Evolutionary conservation across 2,113 vertebrate species (phyloP).

Genomic region (Paracanthobrama guichenoti): DNA sequence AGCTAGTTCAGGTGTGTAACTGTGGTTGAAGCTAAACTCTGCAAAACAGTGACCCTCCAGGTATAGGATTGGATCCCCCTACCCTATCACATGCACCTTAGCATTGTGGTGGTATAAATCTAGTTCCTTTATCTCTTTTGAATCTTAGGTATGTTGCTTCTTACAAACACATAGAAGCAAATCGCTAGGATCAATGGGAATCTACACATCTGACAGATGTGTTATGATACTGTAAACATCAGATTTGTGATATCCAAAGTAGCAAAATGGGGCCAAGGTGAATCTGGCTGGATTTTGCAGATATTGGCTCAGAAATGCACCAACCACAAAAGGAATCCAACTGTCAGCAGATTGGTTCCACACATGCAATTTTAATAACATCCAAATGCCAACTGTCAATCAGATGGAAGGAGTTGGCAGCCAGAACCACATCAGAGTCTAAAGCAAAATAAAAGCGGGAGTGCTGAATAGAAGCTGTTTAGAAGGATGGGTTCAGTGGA

Average conservation of each 20-base stretch:
- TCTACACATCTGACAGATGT: constrained; percentile 15
- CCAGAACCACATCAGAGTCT: constrained; percentile 23
- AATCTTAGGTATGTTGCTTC: not conserved
- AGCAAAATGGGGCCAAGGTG: constrained; percentile 7
- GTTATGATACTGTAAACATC: constrained; percentile 22
- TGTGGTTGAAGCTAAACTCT: not conserved
- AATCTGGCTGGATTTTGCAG: not conserved
- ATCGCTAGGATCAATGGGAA: not conserved
- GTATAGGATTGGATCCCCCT: not conserved
- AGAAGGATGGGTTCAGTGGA: not conserved
- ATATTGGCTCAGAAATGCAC: constrained; percentile 16
- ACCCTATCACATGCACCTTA: not conserved
- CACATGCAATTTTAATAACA: constrained; percentile 58
- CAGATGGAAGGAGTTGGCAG: constrained; percentile 15
- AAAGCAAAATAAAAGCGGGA: not conserved
- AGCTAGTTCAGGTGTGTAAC: not conserved
- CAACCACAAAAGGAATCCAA: constrained; percentile 25
- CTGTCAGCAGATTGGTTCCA: constrained; percentile 26
- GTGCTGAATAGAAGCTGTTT: constrained; percentile 8
- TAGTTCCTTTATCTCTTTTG: not conserved
- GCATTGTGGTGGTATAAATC: not conserved
- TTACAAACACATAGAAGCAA: not conserved
- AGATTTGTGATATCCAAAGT: not conserved
- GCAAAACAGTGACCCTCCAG: not conserved
- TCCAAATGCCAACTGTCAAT: constrained; percentile 31